Evolutionary conservation across 2,797 vertebrate genomes (phyloP), one percentile per base, ranked within the genome.

Genomic region (Myotis daubentonii): DNA sequence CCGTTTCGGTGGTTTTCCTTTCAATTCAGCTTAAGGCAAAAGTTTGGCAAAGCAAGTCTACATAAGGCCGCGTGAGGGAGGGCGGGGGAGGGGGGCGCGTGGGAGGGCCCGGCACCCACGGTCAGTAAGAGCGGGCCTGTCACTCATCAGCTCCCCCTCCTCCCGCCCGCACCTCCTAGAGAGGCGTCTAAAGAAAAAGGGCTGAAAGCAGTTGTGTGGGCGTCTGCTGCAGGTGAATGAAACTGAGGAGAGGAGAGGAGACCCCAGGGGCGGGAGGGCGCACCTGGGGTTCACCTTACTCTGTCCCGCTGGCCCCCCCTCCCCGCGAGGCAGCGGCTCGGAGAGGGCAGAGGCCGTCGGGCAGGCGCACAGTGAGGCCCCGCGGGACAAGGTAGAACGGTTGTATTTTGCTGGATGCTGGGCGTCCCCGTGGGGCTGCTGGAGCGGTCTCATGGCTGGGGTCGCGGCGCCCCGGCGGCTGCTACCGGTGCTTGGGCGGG

Each of bases 51-150:
- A 98, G 98, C 98, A 95, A 99, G 98, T 99, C 98, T 99, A 99
- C 98, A 93, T 99, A 99, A 99, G 99, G 99, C 99, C 99, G 98
- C 99, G 97, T 99, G 99, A 99, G 98, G 97, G 95, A 98, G 98
- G 94, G 28, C 0, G 0, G 51, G 0, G 20, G 36, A 47, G 68
- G 94, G 81, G 62, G 80, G 80, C 65, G 98, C 62, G 0, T 1
- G 19, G 65, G 83, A 16, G 33, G 13, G 6, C 84, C 62, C 5
- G 98, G 98, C 98, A 98, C 97, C 30, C 38, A 16, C n/a, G 2
- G 38, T 55, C 74, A 15, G 76, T 33, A 8, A n/a, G 62, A 5
- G 41, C 30, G 1, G 6, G 62, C 22, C 53, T 22, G 72, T 47
- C 71, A n/a, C 57, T 2, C 0, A 8, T 3, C n/a, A 44, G 85